Evolutionary conservation across 2,888 invertebrate species (phyloP), one percentile per base, ranked within the genome.

Genomic region (Acanthosepion lycidas): DNA sequence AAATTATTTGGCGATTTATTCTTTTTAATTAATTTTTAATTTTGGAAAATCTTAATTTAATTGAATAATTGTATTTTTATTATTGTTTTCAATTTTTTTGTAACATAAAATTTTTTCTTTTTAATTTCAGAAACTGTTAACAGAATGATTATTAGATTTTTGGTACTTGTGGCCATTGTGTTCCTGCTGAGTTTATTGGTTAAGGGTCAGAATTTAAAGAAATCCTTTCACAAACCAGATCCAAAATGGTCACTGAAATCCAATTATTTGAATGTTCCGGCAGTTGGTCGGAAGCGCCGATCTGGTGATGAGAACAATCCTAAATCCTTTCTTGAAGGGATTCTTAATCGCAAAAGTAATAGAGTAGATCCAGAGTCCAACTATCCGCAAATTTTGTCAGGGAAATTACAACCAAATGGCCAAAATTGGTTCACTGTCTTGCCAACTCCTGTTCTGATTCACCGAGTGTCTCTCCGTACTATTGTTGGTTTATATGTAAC

Each of bases 401-500:
- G 93, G n/a, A 93, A 93, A 28, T 26, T 93, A 53, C 49, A 93
- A 93, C 93, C 93, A 1, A 93, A 93, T 12, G 93, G 93, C 1
- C 93, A 93, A 9, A 93, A 93, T 28, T 93, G 93, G 93, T 93
- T 93, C 53, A 93, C 48, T 2, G 48, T 93, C 28, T 48, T 93
- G 6, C 93, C 93, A 28, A 93, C 93, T 1, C 93, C 93, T 49
- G 93, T 93, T 6, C 53, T 93, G 9, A 93, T 53, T 1, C 93
- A 93, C 26, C 28, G 48, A 28, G 93, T 93, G 26, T 93, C 93
- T 28, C 93, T 93, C 51, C 93, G 49, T 28, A 93, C 93, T 6
- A 93, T 93, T 6, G 93, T 93, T 5, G 93, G 93, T 28, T 93
- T 93, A 53, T 93, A 93, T 28, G 53, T 93, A 6, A 93, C 93